phyloP scores from a whole-genome alignment of 2,888 invertebrate species.

The Cylloceria caligata region DNA sequence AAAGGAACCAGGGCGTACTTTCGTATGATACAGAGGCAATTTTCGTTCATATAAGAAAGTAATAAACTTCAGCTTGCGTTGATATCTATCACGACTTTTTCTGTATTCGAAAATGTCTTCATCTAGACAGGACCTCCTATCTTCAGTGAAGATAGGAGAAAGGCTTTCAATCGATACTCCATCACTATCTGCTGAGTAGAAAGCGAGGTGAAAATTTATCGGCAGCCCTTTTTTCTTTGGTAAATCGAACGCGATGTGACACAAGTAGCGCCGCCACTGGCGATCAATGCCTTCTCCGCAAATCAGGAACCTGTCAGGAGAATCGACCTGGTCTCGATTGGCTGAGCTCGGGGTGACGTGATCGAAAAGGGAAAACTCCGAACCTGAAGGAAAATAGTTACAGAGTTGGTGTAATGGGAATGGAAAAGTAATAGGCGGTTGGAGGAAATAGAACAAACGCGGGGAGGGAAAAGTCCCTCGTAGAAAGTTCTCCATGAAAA shows the following conservation, averaged over 20 bases:
- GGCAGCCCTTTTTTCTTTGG: neutral
- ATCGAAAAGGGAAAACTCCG: slow-evolving; percentile 40
- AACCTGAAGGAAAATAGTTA: slow-evolving; percentile 30
- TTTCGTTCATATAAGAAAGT: too few relatives aligned
- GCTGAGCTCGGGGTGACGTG: slow-evolving; percentile 41
- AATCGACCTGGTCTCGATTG: slow-evolving; percentile 42
- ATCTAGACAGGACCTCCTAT: too few relatives aligned
- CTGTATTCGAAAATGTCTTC: neutral
- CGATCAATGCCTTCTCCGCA: slow-evolving; percentile 27
- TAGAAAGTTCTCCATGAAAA: slow-evolving; percentile 46
- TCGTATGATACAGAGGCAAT: too few relatives aligned
- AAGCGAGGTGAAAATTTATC: slow-evolving; percentile 16
- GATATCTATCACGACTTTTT: too few relatives aligned
- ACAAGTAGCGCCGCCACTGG: slow-evolving; percentile 33
- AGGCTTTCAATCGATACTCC: slow-evolving; percentile 9
- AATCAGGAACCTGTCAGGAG: slow-evolving; percentile 37
- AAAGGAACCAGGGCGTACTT: too few relatives aligned
- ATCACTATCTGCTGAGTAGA: slow-evolving; percentile 24
- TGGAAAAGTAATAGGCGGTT: slow-evolving; percentile 20
- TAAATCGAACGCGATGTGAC: neutral
- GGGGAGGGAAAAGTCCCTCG: slow-evolving; percentile 36
- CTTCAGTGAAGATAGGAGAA: neutral
- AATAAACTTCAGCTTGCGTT: too few relatives aligned
- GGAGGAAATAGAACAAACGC: slow-evolving; percentile 25
- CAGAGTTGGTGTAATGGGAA: slow-evolving; percentile 13